phyloP scores from a whole-genome alignment of 1,140 invertebrate species.

The Metopolophium dirhodum region DNA sequence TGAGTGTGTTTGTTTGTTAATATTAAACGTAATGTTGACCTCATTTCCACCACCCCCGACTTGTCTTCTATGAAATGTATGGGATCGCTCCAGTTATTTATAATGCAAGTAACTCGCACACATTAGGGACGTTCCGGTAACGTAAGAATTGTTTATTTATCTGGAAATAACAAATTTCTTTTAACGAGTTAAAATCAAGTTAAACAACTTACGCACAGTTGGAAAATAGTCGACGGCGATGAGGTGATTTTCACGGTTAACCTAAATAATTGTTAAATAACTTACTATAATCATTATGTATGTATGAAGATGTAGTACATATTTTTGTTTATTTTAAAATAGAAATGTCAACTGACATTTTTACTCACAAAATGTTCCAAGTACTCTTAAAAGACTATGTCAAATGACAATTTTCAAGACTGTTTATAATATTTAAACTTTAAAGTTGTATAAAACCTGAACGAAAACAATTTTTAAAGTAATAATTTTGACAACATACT shows the following conservation, averaged over 20 bases:
- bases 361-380: too few species aligned
- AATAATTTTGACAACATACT: not conserved
- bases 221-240: not conserved
- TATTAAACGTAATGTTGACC: not conserved
- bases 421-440: not conserved
- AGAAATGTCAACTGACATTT: not conserved
- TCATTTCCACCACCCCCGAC: not conserved
- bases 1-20: slow-evolving; percentile 7
- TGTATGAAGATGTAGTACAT: not conserved
- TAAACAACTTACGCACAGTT: not conserved
- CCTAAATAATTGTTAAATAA: not conserved
- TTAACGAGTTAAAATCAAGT: not conserved
- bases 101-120: not conserved
- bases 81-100: not conserved
- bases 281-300: not conserved
- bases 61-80: not conserved
- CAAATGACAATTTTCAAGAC: not conserved
- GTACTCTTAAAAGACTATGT: too few species aligned
- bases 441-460: not conserved
- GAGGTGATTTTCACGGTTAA: not conserved
- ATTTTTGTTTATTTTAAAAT: too few species aligned
- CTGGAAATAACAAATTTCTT: not conserved
- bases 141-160: not conserved
- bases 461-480: not conserved
- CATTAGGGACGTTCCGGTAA: not conserved